These are phyloP conservation scores for Xanthorhoe designata DNA, from an alignment of 2,888 invertebrate species.

Conservation along the genomic window DNA sequence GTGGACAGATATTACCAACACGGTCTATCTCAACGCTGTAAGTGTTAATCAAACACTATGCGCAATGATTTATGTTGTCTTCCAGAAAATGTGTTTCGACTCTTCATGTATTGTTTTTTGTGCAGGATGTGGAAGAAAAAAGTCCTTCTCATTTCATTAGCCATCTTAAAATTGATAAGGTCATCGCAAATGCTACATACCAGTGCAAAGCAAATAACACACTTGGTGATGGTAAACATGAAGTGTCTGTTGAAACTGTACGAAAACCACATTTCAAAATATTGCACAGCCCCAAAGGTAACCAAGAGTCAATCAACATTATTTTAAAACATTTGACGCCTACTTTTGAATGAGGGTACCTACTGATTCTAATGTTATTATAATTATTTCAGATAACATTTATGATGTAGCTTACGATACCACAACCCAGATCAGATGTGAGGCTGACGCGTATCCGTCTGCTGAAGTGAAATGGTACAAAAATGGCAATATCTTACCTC, in stretches of 20 bases:
- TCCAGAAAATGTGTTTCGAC: background rate
- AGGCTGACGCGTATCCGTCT: slow-evolving; percentile 24
- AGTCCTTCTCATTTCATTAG: slow-evolving; percentile 7
- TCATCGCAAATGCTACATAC: slow-evolving; percentile 17
- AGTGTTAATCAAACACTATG: slow-evolving; percentile 1
- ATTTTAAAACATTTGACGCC: background rate
- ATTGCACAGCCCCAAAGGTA: slow-evolving; percentile 12
- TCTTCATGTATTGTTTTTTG: background rate
- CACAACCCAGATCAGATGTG: background rate
- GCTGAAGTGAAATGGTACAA: slow-evolving; percentile 26
- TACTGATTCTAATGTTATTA: background rate
- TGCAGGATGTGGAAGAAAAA: slow-evolving; percentile 9
- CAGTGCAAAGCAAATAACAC: slow-evolving; percentile 23
- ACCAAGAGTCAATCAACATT: background rate
- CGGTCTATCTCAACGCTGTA: slow-evolving; percentile 3
- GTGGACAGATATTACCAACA: slow-evolving; percentile 4
- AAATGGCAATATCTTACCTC: slow-evolving; percentile 6
- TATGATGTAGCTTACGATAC: slow-evolving; percentile 1
- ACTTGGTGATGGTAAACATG: background rate
- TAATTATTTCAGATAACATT: slow-evolving; percentile 8
- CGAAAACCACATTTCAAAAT: slow-evolving; percentile 15
- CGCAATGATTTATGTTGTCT: background rate
- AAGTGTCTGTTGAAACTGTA: slow-evolving; percentile 1
- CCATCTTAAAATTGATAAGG: slow-evolving; percentile 10
- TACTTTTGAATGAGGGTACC: background rate